These are phyloP conservation scores for Danaus chrysippus DNA, from an alignment of 2,888 invertebrate genomes.

Conservation along the genomic window DNA sequence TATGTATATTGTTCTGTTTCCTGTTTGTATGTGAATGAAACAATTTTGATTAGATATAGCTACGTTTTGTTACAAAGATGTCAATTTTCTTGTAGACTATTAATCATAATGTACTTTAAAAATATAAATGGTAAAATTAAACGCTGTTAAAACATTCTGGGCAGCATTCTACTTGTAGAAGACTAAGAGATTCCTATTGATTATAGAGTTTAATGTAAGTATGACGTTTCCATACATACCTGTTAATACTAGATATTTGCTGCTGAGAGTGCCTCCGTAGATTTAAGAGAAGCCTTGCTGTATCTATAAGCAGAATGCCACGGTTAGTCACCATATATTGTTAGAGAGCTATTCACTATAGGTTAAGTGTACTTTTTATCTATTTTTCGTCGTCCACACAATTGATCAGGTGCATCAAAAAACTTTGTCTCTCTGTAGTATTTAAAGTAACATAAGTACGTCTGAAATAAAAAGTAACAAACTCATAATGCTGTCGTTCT, in stretches of 20 bases:
- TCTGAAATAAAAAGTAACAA: conserved; percentile 1
- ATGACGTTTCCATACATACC: conserved; percentile 35
- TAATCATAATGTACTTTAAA: too few species aligned
- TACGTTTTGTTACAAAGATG: too few species aligned
- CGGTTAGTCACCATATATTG: conserved; percentile 59
- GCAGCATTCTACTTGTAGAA: too few species aligned
- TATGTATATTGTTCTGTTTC: too few species aligned
- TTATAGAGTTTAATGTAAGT: background rate
- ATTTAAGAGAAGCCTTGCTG: conserved; percentile 38
- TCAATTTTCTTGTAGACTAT: too few species aligned
- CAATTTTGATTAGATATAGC: too few species aligned
- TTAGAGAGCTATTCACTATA: conserved; percentile 48
- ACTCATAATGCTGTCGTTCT: background rate
- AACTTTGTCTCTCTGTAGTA: background rate
- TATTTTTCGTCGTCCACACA: conserved; percentile 27
- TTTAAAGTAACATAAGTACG: too few species aligned
- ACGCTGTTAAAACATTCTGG: too few species aligned
- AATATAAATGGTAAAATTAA: too few species aligned
- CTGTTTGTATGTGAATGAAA: too few species aligned
- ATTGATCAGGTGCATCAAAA: conserved; percentile 19
- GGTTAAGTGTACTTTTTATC: conserved; percentile 45
- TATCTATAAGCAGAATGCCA: conserved; percentile 56
- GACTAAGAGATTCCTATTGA: too few species aligned
- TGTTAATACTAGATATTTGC: conserved; percentile 48
- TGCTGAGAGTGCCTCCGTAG: conserved; percentile 57